phyloP scores from a whole-genome alignment of 1,140 invertebrate genomes.

The Diuraphis noxia region DNA sequence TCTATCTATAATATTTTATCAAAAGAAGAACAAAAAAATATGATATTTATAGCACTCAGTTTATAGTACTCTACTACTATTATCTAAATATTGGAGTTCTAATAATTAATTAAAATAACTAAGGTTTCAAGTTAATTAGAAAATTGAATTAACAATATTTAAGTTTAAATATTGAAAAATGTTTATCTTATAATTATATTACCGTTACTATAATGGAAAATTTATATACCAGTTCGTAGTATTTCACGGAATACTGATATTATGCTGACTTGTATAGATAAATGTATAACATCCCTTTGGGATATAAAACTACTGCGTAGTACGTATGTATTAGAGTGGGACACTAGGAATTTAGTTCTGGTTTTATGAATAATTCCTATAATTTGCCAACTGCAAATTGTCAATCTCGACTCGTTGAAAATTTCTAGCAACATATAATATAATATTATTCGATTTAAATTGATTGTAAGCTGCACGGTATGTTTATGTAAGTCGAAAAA shows the following conservation, averaged over 20 bases:
- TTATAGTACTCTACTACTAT: no score
- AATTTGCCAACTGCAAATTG: background rate
- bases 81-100: no score
- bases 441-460: background rate
- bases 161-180: no score
- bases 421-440: background rate
- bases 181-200: no score
- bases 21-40: no score
- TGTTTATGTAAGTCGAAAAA: no score
- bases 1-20: no score
- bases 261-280: background rate
- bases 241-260: background rate
- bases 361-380: background rate
- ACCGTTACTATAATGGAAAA: no score
- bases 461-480: background rate
- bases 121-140: no score
- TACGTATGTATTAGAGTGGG: background rate
- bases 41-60: no score
- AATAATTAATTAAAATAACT: no score
- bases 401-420: background rate
- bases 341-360: background rate
- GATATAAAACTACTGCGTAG: background rate
- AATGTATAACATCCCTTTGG: background rate
- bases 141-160: no score
- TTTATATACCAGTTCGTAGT: background rate